Base-by-base conservation (phyloP, 2,113 vertebrate genomes). In the Opisthocomus hoazin region DNA sequence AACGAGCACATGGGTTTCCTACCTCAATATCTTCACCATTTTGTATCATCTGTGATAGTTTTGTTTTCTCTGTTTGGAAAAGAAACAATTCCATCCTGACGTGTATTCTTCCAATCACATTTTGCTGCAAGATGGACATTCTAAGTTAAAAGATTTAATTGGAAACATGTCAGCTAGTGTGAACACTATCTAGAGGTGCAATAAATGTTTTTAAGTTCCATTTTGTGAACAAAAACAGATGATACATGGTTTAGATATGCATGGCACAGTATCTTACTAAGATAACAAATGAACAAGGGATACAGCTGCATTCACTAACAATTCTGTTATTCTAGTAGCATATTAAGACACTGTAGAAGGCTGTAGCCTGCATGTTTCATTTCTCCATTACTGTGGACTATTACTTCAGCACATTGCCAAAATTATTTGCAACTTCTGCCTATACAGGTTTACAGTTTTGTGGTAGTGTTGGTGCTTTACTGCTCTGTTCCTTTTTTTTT, bases 1-100 rank as follows among this genome's bases (percentile, higher is more conserved):
- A 77, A 81, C 0, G 0, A 77, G 20, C 6, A 22, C 3, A 0
- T 84, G 15, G 5, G 4, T 60, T 73, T 92, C 20, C 22, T 65
- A 5, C 46, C 10, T 48, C 50, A 84, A 37, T 50, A 45, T 10
- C 11, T 43, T 74, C 23, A 65, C 5, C 3, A 32, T 57, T 61
- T 87, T 57, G 2, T 74, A 53, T 56, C 20, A 53, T 27, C 74
- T 69, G 11, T 61, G 30, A 43, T 4, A 73, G 29, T 1, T 5
- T 9, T 45, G 6, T 60, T 84, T 84, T 11, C 36, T 61, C 36
- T 56, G 9, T 64, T 68, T 68, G 23, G 65, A 81, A 69, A 74
- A 81, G 3, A 90, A 90, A 46, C 12, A 81, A 74, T 29, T 92
- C 20, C 41, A 65, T 51, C 29, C 9, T 43, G 30, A 65, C 0